phyloP scores from a whole-genome alignment of 2,113 vertebrate genomes.

The Sander vitreus region DNA sequence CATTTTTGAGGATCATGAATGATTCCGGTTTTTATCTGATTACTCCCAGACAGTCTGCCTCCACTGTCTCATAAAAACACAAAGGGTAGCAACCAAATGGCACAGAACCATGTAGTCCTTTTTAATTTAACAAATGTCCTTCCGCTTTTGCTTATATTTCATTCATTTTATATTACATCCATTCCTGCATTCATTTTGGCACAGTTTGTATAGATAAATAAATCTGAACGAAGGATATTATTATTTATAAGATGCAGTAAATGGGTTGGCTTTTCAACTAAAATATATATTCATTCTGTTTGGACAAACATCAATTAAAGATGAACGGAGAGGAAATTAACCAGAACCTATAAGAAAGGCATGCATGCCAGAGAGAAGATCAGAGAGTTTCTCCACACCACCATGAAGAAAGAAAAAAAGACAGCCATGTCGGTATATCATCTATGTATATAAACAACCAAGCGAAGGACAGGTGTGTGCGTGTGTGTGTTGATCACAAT shows the following conservation, averaged over 20 bases:
- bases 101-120: slow-evolving; percentile 58
- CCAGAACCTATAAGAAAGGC: slow-evolving; percentile 46
- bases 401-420: slow-evolving; percentile 60
- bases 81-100: slow-evolving; percentile 68
- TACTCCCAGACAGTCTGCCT: slow-evolving; percentile 84
- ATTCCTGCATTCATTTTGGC: slow-evolving; percentile 47
- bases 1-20: slow-evolving; percentile 83
- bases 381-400: slow-evolving; percentile 68
- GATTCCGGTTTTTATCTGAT: slow-evolving; percentile 83
- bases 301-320: slow-evolving; percentile 63
- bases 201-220: slow-evolving; percentile 32
- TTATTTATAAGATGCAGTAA: slow-evolving; percentile 53
- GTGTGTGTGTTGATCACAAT: slow-evolving; percentile 62
- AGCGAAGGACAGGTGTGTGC: slow-evolving; percentile 36
- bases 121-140: slow-evolving; percentile 73
- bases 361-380: slow-evolving; percentile 60
- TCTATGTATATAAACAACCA: slow-evolving; percentile 72
- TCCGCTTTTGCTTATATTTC: slow-evolving; percentile 58
- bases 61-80: slow-evolving; percentile 77
- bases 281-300: slow-evolving; percentile 45
- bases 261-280: slow-evolving; percentile 43
- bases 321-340: slow-evolving; percentile 61
- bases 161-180: slow-evolving; percentile 57
- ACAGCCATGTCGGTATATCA: slow-evolving; percentile 64
- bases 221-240: slow-evolving; percentile 30